A percentile compares a stretch with the other conserved stretches of the same genome.
These are phyloP conservation scores for Molossus molossus DNA, from an alignment of 2,797 vertebrate genomes.

Conservation along the genomic window DNA sequence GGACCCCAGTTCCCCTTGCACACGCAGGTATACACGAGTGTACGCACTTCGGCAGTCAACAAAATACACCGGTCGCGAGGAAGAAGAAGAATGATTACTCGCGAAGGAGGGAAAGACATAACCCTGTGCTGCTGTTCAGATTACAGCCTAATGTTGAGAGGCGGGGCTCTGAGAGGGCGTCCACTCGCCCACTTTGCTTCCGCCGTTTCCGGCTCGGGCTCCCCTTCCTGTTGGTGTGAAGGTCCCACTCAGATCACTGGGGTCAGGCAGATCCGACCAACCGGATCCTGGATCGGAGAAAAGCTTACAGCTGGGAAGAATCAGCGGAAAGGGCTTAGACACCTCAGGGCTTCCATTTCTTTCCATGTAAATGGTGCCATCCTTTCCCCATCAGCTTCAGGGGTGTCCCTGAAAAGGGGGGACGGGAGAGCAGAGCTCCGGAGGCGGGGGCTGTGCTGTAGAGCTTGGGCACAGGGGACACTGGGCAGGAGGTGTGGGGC, in stretches of 20 bases:
- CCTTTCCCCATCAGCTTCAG: neutral
- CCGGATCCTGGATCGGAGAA: neutral
- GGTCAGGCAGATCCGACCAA: neutral
- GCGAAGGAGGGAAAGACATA: constrained; percentile 67
- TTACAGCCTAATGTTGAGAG: neutral
- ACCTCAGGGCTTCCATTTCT: neutral
- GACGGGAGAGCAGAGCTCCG: neutral
- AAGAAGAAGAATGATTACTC: neutral
- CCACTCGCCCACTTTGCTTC: constrained; percentile 37
- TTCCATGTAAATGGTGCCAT: neutral
- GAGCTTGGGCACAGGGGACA: neutral
- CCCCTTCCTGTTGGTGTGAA: constrained; percentile 63
- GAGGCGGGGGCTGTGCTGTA: neutral
- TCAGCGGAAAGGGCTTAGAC: neutral
- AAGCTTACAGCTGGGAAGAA: neutral
- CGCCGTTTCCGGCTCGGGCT: constrained; percentile 47
- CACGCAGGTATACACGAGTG: neutral
- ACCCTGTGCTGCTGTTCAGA: constrained; percentile 54
- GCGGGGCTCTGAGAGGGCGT: constrained; percentile 37
- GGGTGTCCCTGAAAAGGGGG: neutral
- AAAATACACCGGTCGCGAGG: neutral
- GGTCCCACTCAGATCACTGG: constrained; percentile 61
- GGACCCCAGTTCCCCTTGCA: no score
- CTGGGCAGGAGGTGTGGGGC: no score
- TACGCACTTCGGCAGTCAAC: neutral